Conservation (phyloP, 1,140 invertebrate species). For the Xylocopa sonorina region DNA sequence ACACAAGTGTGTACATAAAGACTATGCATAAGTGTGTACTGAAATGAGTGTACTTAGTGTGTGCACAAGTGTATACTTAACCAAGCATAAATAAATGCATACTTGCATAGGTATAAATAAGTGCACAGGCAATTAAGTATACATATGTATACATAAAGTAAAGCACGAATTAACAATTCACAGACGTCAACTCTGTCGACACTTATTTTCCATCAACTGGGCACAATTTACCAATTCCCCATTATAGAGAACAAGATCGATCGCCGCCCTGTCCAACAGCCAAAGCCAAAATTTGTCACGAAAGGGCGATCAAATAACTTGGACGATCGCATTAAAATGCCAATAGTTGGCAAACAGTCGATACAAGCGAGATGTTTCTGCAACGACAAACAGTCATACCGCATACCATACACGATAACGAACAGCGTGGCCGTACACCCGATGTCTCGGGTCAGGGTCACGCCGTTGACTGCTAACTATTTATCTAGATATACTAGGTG, state of each 20-base stretch:
- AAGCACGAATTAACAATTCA: too few relatives aligned
- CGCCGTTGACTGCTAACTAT: constrained; percentile 34
- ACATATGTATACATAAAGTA: too few relatives aligned
- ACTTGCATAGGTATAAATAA: too few relatives aligned
- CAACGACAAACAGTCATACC: neutral
- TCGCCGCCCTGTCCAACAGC: neutral
- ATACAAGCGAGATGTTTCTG: neutral
- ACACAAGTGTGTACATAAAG: too few relatives aligned
- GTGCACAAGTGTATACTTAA: too few relatives aligned
- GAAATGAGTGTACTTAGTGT: too few relatives aligned
- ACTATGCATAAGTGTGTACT: too few relatives aligned
- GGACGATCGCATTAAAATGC: neutral
- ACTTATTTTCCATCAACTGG: neutral
- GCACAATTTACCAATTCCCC: neutral
- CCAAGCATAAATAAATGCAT: too few relatives aligned
- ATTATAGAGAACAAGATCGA: neutral
- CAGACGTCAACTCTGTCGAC: too few relatives aligned
- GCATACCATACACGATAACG: neutral
- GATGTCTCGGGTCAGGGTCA: neutral
- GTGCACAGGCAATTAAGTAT: too few relatives aligned
- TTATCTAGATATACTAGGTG: constrained; percentile 39
- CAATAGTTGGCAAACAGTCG: neutral
- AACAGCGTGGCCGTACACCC: too few relatives aligned
- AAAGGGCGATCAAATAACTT: neutral
- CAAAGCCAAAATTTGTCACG: constrained; percentile 29